Evolutionary conservation across 1,140 invertebrate species (phyloP), one percentile per base, ranked within the genome.

Genomic region (Leptinotarsa undecemlineata): DNA sequence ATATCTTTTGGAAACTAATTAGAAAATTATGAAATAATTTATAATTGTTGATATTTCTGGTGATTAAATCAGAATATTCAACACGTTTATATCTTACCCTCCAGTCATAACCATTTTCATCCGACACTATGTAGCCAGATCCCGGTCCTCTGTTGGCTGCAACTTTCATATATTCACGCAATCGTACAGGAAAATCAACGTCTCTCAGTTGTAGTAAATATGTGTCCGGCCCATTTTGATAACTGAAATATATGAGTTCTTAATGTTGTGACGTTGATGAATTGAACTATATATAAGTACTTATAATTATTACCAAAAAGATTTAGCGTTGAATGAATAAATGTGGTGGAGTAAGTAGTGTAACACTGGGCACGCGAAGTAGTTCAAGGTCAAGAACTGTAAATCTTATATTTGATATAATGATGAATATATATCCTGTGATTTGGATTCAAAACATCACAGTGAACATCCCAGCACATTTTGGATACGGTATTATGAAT

Each of bases 171-270:
- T 98, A 98, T 85, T 96, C 93, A 64, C 96, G 89, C 48, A 98
- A 87, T 68, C 96, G 88, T 17, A 95, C 92, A 1, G 96, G 96
- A 87, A 98, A 98, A 84, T 94, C 93, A 1, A 95, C 92, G 85
- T 98, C 97, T 48, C 96, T 89, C 17, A 98, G 86, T 85, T 98
- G 96, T 6, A 99, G 87, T 3, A 99, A 87, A 85, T 98, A 97
- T 0, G 97, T 98, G 83, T 99, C 97, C 0, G 96, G 96, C 1
- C 97, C 97, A 86, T 95, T 93, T 87, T 98, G 96, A 85, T 97
- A 97, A 82, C 94, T 96, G 82, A 26, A 86, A 87, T 17, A 48
- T 8, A 57, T 57, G n/a, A 17, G 51, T 57, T 19, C 1, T 73
- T 6, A 66, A 48, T 42, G 15, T 19, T 48, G 42, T 21, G 67